These are phyloP conservation scores for Netelia virgata DNA, from an alignment of 2,888 invertebrate genomes.

Conservation along the genomic window DNA sequence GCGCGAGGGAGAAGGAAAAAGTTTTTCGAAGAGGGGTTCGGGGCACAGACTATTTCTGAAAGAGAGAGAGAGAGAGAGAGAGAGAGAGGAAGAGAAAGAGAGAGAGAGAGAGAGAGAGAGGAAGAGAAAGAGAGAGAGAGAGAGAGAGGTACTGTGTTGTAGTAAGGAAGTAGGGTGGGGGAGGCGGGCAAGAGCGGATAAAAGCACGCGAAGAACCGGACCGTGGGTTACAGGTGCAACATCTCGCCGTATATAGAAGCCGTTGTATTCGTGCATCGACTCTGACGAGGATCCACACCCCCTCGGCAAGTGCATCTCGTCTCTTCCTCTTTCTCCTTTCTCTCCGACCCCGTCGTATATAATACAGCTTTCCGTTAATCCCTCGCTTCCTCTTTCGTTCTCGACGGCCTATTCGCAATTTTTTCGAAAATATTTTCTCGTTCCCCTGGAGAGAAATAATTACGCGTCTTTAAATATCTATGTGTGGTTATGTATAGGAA, in stretches of 20 bases:
- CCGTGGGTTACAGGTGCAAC: constrained; percentile 78
- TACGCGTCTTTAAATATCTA: constrained; percentile 33
- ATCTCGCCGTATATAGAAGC: constrained; percentile 63
- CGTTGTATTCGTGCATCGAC: constrained; percentile 63
- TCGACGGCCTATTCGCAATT: constrained; percentile 61
- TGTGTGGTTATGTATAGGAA: constrained; percentile 2
- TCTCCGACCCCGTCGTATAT: constrained; percentile 33
- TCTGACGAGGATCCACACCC: constrained; percentile 58
- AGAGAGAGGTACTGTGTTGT: constrained; percentile 41
- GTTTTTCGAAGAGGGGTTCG: constrained; percentile 42
- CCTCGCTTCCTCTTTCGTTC: constrained; percentile 59
- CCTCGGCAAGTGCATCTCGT: constrained; percentile 58
- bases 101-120: constrained; percentile 39
- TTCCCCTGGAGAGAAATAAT: constrained; percentile 52
- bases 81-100: constrained; percentile 48
- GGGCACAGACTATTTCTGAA: constrained; percentile 9
- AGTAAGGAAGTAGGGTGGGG: constrained; percentile 38
- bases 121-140: constrained; percentile 43
- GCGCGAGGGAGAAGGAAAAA: constrained; percentile 44
- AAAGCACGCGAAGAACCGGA: constrained; percentile 76
- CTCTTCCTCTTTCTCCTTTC: constrained; percentile 41
- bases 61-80: constrained; percentile 25
- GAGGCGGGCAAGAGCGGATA: constrained; percentile 61
- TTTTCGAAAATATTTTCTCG: constrained; percentile 30
- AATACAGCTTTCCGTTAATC: constrained; percentile 49